Evolutionary conservation across 2,888 invertebrate species (phyloP).

Genomic region (Trissonchulus latispiculum): DNA sequence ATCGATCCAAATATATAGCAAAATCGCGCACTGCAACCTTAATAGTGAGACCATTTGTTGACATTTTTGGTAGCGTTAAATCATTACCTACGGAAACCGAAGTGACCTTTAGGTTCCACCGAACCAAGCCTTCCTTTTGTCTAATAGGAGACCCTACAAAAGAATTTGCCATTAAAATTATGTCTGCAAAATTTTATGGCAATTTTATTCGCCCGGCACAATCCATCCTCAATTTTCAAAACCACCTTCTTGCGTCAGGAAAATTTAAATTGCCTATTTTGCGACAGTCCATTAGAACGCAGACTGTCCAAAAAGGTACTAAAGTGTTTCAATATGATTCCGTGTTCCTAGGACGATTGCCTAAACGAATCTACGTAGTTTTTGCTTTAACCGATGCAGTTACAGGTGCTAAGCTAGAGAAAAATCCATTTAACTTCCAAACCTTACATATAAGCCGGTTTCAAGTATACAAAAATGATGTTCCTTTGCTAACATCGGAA

Average conservation of each 20-base stretch:
- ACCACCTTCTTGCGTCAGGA: neutral
- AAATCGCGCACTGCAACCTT: neutral
- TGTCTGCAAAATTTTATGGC: neutral
- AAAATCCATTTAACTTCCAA: neutral
- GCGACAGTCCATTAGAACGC: neutral
- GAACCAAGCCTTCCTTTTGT: neutral
- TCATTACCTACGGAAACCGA: neutral
- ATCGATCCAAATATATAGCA: neutral
- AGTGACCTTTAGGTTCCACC: neutral
- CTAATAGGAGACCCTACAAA: neutral
- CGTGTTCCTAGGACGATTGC: too few relatives aligned
- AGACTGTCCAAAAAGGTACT: neutral
- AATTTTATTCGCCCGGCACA: neutral
- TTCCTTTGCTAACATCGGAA: neutral
- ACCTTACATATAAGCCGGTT: neutral
- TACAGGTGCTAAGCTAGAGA: too few relatives aligned
- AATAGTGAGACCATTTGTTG: neutral
- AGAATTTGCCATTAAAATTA: neutral
- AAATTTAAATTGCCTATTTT: neutral
- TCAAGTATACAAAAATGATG: slow-evolving; percentile 1
- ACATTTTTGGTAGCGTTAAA: neutral
- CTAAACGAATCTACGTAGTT: slow-evolving; percentile 9
- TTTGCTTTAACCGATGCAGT: too few relatives aligned
- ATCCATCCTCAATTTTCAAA: neutral
- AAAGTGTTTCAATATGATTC: too few relatives aligned